Evolutionary conservation across 2,888 invertebrate species (phyloP).

Genomic region (Platycnemis pennipes): DNA sequence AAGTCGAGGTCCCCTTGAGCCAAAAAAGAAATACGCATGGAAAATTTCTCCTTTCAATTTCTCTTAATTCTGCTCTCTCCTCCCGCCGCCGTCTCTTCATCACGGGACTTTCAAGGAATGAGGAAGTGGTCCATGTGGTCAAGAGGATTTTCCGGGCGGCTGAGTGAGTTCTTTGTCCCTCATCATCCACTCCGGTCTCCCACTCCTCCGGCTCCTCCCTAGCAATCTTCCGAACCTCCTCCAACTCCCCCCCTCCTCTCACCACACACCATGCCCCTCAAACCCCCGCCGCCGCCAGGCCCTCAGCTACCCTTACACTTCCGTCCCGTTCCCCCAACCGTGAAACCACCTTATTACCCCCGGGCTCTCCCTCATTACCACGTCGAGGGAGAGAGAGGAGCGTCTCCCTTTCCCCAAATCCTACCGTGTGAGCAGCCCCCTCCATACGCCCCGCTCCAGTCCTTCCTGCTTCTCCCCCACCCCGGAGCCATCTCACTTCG

Average conservation of each 20-base stretch:
- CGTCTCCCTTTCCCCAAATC: slow-evolving; percentile 1
- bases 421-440: background rate
- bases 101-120: background rate
- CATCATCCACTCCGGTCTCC: background rate
- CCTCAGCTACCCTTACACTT: slow-evolving; percentile 36
- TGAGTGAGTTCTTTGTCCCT: slow-evolving; percentile 11
- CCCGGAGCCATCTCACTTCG: background rate
- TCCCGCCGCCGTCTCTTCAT: background rate
- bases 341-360: slow-evolving; percentile 63
- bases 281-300: background rate
- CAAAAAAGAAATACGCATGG: background rate
- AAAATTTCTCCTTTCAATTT: background rate
- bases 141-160: slow-evolving; percentile 15
- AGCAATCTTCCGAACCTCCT: background rate
- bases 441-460: background rate
- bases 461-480: slow-evolving; percentile 23
- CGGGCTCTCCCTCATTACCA: slow-evolving; percentile 62
- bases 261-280: background rate
- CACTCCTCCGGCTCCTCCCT: background rate
- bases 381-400: slow-evolving; percentile 14
- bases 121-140: slow-evolving; percentile 31
- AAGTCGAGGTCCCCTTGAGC: background rate
- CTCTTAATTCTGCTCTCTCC: background rate
- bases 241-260: background rate
- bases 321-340: slow-evolving; percentile 39